These are phyloP conservation scores for Drosophila austrosaltans DNA, from an alignment of 2,888 invertebrate species.

Conservation along the genomic window DNA sequence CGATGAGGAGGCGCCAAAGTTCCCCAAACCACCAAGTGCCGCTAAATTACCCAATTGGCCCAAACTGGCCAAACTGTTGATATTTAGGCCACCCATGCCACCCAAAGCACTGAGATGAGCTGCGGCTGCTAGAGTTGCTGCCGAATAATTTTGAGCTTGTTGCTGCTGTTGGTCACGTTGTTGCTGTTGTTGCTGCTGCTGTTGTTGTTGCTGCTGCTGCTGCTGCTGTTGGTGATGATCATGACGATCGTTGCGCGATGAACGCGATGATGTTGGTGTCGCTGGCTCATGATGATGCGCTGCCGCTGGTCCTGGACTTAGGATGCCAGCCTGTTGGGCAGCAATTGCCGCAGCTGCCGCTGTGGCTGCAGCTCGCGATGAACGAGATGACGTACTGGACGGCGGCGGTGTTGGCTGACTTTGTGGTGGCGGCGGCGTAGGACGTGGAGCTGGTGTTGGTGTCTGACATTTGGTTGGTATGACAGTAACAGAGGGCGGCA, in stretches of 20 bases:
- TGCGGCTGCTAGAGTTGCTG: slow-evolving; percentile 84
- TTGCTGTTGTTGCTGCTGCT: slow-evolving; percentile 80
- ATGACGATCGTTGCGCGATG: slow-evolving; percentile 68
- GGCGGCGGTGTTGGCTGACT: slow-evolving; percentile 83
- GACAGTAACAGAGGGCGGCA: slow-evolving; percentile 81
- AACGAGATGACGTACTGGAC: slow-evolving; percentile 71
- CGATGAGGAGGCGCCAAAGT: slow-evolving; percentile 80
- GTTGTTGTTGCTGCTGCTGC: slow-evolving; percentile 68
- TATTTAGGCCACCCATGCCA: slow-evolving; percentile 81
- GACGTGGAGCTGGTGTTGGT: slow-evolving; percentile 84
- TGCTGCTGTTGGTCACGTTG: slow-evolving; percentile 79
- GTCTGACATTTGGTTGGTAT: slow-evolving; percentile 83
- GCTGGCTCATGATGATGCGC: slow-evolving; percentile 71
- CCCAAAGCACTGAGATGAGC: slow-evolving; percentile 82
- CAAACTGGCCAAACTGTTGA: slow-evolving; percentile 80
- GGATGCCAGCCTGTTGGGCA: slow-evolving; percentile 63
- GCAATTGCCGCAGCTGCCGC: slow-evolving; percentile 72
- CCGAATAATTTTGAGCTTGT: slow-evolving; percentile 83
- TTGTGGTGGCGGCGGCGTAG: slow-evolving; percentile 84
- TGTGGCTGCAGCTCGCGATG: slow-evolving; percentile 76
- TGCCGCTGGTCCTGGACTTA: slow-evolving; percentile 67
- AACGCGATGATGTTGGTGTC: slow-evolving; percentile 67
- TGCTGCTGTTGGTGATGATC: slow-evolving; percentile 67
- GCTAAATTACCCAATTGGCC: slow-evolving; percentile 81
- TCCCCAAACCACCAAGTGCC: slow-evolving; percentile 77